Evolutionary conservation across 2,113 vertebrate genomes (phyloP), one percentile per base, ranked within the genome.

Genomic region (Apteryx mantelli): DNA sequence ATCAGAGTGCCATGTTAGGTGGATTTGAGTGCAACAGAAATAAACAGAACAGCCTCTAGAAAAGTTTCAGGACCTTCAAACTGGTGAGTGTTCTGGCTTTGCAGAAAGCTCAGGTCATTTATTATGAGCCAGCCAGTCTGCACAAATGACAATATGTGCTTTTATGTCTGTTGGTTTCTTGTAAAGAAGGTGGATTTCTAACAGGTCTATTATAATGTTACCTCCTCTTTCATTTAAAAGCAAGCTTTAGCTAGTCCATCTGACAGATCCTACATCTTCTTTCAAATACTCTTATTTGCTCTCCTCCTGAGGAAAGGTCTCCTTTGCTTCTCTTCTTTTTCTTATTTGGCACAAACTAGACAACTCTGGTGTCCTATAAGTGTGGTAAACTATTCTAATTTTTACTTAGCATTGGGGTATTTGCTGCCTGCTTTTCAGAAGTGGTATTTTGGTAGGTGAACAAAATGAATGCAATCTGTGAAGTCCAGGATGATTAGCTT

Each of bases 41-140:
- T 80, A 94, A 96, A 95, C 48, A 91, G 75, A 95, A 86, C 58
- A 87, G 25, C 26, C 66, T 65, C 53, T 91, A 87, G 74, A 64
- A 73, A 69, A 79, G 70, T 36, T 88, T 89, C 69, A 64, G 74
- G 18, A 46, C 81, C 81, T 87, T 79, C 81, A 36, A 24, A 40
- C 15, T 69, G 19, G 20, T 34, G 74, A 87, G 52, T 44, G 70
- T 58, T 87, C 52, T 69, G 84, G 18, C 60, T 69, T n/a, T 76
- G 70, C 91, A 87, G 61, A 48, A 36, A 87, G 61, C 42, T 73
- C 1, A 0, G 36, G 38, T 60, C 56, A 42, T 91, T 89, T 85
- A 75, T 92, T 75, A 81, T 61, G 46, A 89, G 46, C 8, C 78
- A 71, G 69, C 75, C 20, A 85, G 55, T 40, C 68, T 82, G 77